Base-by-base conservation (phyloP, 1,140 invertebrate genomes). In the Ladona fulva region DNA sequence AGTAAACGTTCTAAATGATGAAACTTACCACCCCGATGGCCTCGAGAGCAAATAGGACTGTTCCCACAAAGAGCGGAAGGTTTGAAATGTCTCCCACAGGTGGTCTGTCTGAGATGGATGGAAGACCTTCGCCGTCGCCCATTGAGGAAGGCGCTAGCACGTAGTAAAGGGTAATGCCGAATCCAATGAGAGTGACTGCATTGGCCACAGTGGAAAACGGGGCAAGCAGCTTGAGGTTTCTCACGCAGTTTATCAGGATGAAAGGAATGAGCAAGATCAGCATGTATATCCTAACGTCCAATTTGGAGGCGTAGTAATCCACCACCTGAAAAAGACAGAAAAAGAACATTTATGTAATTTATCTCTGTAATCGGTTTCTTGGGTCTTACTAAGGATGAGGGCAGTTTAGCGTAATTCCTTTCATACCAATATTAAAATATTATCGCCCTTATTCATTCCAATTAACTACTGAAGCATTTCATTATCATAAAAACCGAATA, bases 201-300 rank as follows among this genome's bases (percentile, higher is more conserved):
- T 94, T 95, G 10, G 93, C 94, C 6, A 93, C 82, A 0, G 89
- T 88, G 0, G 93, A 94, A 82, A 94, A 91, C 0, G 92, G 90
- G 1, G 93, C 90, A 79, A 95, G 83, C 78, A 90, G 86, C 83
- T 93, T 93, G 5, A 95, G 84, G 82, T 93, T 92, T 73, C 90
- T 86, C 10, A 95, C 87, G 83, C 88, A 92, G 80, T 89, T 91
- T 76, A 92, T 90, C 0, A 91, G 81, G n/a, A 93, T 86, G 78
- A 93, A 86, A 0, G 92, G 89, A 0, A 92, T 80, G 0, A 93
- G 86, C 3, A 92, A 81, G 52, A 89, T 86, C 1, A 88, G 79
- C 86, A 90, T 89, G 79, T 90, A 88, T 73, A 88, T 83, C 44
- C 86, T 82, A 0, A 88, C 81, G 6, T 84, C 82, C 0, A 85